Evolutionary conservation across 2,113 vertebrate species (phyloP).

Genomic region (Noctilio leporinus): DNA sequence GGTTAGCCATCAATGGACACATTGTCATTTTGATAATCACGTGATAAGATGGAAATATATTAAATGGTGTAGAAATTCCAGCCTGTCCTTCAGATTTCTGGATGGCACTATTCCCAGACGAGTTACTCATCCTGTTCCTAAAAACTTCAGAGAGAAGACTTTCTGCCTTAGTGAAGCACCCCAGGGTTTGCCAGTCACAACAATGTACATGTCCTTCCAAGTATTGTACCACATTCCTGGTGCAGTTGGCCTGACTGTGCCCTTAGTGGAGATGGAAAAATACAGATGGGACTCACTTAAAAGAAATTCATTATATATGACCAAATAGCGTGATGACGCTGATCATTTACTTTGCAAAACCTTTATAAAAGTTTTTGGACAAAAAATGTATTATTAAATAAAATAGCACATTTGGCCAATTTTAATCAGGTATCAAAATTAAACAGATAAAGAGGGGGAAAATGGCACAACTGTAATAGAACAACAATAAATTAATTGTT

Average conservation of each 20-base stretch:
- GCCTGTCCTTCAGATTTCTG: constrained; percentile 39
- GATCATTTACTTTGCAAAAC: background rate
- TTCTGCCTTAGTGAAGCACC: constrained; percentile 38
- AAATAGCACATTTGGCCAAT: background rate
- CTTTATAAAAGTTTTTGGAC: background rate
- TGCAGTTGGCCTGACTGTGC: constrained; percentile 25
- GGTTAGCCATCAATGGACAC: background rate
- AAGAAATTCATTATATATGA: constrained; percentile 6
- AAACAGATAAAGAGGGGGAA: background rate
- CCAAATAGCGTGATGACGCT: background rate
- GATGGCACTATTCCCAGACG: constrained; percentile 53
- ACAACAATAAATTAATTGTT: too few relatives aligned
- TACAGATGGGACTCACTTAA: constrained; percentile 32
- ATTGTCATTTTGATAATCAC: constrained; percentile 33
- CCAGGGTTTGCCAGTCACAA: constrained; percentile 46
- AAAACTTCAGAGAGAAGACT: constrained; percentile 53
- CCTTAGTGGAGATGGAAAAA: constrained; percentile 55
- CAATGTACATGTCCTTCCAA: constrained; percentile 45
- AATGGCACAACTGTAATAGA: too few relatives aligned
- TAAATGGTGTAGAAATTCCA: constrained; percentile 27
- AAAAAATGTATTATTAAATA: background rate
- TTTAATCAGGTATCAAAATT: background rate
- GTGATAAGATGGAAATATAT: constrained; percentile 10
- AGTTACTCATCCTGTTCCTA: constrained; percentile 53
- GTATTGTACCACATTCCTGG: constrained; percentile 11